A percentile compares a stretch with the other conserved stretches of the same genome.
phyloP scores from a whole-genome alignment of 2,797 vertebrate species.

The Calcarius lapponicus region DNA sequence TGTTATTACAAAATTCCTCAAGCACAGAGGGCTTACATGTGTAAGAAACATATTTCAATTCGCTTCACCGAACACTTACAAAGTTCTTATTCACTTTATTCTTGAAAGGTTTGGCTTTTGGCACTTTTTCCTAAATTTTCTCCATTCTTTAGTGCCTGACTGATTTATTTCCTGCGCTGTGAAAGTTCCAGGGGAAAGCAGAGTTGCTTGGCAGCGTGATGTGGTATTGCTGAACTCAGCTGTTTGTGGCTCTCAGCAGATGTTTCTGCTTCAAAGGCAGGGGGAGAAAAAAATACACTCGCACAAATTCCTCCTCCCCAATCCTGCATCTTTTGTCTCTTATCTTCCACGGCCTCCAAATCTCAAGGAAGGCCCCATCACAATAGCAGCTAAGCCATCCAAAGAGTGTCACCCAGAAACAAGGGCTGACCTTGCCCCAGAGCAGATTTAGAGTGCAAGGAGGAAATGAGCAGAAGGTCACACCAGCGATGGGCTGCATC shows the following conservation, averaged over 20 bases:
- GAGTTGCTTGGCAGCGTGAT: conserved; percentile 42
- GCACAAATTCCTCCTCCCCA: not conserved
- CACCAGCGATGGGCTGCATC: not conserved
- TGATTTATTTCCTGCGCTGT: conserved; percentile 66
- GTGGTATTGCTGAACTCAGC: conserved; percentile 69
- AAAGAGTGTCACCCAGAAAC: not conserved
- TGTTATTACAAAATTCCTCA: conserved; percentile 7
- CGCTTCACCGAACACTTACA: conserved; percentile 7
- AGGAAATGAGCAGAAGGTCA: not conserved
- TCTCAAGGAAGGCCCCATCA: not conserved
- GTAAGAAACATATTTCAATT: not conserved
- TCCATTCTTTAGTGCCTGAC: conserved; percentile 64
- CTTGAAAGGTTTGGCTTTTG: conserved; percentile 42
- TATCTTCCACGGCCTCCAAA: not conserved
- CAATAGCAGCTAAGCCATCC: not conserved
- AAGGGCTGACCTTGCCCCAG: not conserved
- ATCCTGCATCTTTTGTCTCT: not conserved
- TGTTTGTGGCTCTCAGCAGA: conserved; percentile 55
- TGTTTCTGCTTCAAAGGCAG: conserved; percentile 59
- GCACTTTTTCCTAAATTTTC: conserved; percentile 12
- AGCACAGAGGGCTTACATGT: not conserved
- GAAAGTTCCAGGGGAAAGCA: conserved; percentile 58
- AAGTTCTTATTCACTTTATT: conserved; percentile 56
- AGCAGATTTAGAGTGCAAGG: not conserved
- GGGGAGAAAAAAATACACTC: not conserved